A percentile compares a stretch with the other conserved stretches of the same genome.
These are phyloP conservation scores for Apus apus DNA, from an alignment of 2,113 vertebrate species.

Conservation along the genomic window DNA sequence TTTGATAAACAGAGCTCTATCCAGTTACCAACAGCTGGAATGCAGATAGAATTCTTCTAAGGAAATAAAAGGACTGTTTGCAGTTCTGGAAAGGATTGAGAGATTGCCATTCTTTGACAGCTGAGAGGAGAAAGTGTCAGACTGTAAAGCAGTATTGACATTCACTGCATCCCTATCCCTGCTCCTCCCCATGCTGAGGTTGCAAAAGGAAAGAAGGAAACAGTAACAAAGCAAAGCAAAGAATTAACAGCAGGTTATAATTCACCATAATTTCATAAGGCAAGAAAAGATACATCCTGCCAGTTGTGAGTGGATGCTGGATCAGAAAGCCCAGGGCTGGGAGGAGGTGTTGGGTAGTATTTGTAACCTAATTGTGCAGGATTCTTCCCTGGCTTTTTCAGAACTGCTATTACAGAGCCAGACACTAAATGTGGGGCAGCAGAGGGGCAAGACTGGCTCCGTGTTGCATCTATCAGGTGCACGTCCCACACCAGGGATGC, in stretches of 20 bases:
- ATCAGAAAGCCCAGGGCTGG: background rate
- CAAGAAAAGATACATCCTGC: background rate
- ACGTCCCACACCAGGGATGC: accelerated
- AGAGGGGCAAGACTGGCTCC: background rate
- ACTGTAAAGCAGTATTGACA: background rate
- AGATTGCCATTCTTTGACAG: background rate
- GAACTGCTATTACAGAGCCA: background rate
- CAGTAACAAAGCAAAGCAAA: background rate
- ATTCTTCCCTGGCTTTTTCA: background rate
- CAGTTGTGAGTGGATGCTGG: accelerated
- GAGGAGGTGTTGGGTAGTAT: background rate
- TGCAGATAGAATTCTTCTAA: background rate
- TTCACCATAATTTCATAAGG: background rate
- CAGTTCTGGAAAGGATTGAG: background rate
- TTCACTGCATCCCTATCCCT: background rate
- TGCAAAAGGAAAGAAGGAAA: background rate
- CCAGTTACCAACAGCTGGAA: background rate
- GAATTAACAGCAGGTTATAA: background rate
- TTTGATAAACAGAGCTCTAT: background rate
- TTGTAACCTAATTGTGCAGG: background rate
- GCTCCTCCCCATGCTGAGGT: background rate
- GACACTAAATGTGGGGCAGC: background rate
- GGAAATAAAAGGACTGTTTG: background rate
- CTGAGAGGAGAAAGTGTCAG: background rate
- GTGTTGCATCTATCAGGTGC: accelerated